Evolutionary conservation across 2,797 vertebrate species (phyloP).

Genomic region (Acrossocheilus fasciatus): DNA sequence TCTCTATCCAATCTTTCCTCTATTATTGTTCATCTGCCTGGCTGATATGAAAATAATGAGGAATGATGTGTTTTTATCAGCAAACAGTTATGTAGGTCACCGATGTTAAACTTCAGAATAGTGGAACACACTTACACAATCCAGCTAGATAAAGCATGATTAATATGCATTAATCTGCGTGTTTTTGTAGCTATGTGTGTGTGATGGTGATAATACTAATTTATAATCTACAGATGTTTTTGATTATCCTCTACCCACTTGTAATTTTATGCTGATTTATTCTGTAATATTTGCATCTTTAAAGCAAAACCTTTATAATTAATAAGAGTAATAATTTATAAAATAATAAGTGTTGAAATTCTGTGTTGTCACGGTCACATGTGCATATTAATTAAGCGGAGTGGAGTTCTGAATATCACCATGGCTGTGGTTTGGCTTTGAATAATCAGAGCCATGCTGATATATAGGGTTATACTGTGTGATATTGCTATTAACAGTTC

Average conservation of each 20-base stretch:
- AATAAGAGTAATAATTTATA: background rate
- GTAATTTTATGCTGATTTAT: constrained; percentile 18
- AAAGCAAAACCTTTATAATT: constrained; percentile 16
- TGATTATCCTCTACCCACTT: constrained; percentile 15
- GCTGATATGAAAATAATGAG: constrained; percentile 52
- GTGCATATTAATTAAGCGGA: constrained; percentile 4
- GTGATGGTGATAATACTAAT: constrained; percentile 23
- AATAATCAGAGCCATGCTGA: background rate
- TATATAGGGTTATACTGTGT: background rate
- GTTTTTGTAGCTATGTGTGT: background rate
- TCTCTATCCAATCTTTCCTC: constrained; percentile 42
- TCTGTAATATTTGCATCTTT: constrained; percentile 15
- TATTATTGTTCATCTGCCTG: constrained; percentile 27
- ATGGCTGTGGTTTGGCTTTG: background rate
- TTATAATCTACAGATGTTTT: constrained; percentile 40
- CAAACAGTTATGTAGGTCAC: constrained; percentile 44
- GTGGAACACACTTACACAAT: constrained; percentile 20
- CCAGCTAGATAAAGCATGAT: constrained; percentile 30
- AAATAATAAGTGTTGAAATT: background rate
- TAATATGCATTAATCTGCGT: constrained; percentile 34
- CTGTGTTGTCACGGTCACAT: background rate
- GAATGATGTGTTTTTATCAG: constrained; percentile 47
- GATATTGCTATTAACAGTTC: background rate
- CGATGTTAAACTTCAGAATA: constrained; percentile 38
- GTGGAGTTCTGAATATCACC: background rate